Conservation (phyloP, 2,797 vertebrate species). For the Malacoctenus gilli region DNA sequence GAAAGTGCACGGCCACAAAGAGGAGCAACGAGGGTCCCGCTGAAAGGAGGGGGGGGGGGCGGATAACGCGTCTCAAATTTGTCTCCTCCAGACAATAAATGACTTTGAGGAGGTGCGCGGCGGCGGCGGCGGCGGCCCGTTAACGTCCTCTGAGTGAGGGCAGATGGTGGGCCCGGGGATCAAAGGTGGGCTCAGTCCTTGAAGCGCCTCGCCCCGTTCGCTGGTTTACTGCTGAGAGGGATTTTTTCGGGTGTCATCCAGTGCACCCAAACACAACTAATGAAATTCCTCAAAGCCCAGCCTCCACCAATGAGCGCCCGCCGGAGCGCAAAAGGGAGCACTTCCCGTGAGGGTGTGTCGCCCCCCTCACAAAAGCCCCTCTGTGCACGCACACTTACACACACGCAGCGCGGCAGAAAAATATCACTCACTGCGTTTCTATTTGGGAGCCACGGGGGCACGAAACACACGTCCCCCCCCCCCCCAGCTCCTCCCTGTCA, state of each 20-base stretch:
- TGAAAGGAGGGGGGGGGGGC: neutral
- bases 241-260: constrained; percentile 34
- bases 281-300: constrained; percentile 57
- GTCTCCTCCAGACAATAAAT: constrained; percentile 10
- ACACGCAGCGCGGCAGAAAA: constrained; percentile 40
- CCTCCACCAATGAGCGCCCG: constrained; percentile 41
- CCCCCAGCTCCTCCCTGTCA: constrained; percentile 10
- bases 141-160: neutral
- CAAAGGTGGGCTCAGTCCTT: neutral
- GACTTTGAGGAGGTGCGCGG: neutral
- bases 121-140: too few species aligned
- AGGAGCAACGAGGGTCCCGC: constrained; percentile 22
- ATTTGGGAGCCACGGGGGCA: constrained; percentile 40
- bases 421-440: constrained; percentile 69
- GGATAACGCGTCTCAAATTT: constrained; percentile 6
- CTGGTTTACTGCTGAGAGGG: constrained; percentile 41
- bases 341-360: constrained; percentile 68
- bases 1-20: constrained; percentile 48
- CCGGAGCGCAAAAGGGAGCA: constrained; percentile 60
- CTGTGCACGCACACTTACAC: constrained; percentile 44
- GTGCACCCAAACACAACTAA: constrained; percentile 47
- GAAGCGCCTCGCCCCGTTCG: constrained; percentile 3
- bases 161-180: neutral
- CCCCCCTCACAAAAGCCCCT: constrained; percentile 72
- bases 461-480: constrained; percentile 16